Percentiles rank a stretch among this genome's conserved stretches.
Evolutionary conservation across 1,140 invertebrate genomes (phyloP).

Genomic region (Drusus annulatus): DNA sequence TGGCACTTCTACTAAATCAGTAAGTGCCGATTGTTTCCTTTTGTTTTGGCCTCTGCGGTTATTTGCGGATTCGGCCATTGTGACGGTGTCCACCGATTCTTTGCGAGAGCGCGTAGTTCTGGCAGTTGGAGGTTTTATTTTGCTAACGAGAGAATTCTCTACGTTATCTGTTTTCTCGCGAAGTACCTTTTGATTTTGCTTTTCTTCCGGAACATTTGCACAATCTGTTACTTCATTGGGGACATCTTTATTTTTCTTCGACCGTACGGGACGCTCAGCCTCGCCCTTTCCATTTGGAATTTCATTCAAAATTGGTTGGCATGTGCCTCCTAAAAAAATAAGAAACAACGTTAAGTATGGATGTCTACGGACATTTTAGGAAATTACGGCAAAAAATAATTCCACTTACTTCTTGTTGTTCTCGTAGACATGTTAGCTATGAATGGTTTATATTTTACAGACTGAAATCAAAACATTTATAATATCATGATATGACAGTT

Average conservation of each 20-base stretch:
- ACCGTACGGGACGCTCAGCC: background rate
- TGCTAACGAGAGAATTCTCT: background rate
- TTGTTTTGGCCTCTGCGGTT: background rate
- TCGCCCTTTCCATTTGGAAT: background rate
- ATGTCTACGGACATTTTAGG: background rate
- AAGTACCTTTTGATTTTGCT: background rate
- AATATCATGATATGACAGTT: background rate
- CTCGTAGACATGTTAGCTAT: slow-evolving; percentile 34
- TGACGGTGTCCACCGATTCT: background rate
- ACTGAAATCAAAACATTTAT: slow-evolving; percentile 4
- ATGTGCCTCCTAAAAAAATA: slow-evolving; percentile 30
- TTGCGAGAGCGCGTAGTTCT: slow-evolving; percentile 29
- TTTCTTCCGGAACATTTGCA: background rate
- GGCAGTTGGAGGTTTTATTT: background rate
- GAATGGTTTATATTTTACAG: background rate
- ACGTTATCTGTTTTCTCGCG: slow-evolving; percentile 15
- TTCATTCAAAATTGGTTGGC: background rate
- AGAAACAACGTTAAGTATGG: background rate
- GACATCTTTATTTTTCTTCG: background rate
- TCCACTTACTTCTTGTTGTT: slow-evolving; percentile 32
- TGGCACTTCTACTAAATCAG: background rate
- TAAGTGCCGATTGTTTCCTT: background rate
- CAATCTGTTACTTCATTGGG: background rate
- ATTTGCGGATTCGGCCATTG: background rate
- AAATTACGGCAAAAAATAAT: background rate